Percentiles rank a stretch among this genome's conserved stretches.
These are phyloP conservation scores for Montifringilla adamsi DNA, from an alignment of 2,113 vertebrate genomes.

Conservation along the genomic window DNA sequence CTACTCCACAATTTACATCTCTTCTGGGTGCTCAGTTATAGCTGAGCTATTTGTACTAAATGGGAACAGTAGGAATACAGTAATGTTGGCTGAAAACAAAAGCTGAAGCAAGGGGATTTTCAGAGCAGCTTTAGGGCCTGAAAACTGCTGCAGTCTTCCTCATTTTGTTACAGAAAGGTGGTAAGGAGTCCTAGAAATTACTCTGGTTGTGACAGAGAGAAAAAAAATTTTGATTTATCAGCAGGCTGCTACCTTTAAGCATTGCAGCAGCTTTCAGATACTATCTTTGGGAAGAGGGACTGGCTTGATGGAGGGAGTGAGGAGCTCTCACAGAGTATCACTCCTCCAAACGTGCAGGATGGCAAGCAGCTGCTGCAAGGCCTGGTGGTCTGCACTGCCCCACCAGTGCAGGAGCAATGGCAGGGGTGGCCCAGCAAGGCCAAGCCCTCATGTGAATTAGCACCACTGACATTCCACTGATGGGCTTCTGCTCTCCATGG, in stretches of 20 bases:
- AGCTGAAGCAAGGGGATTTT: not conserved
- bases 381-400: fast-evolving
- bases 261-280: not conserved
- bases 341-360: not conserved
- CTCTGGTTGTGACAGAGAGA: not conserved
- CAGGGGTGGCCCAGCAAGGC: not conserved
- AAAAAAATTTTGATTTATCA: not conserved
- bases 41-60: not conserved
- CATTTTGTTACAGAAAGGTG: not conserved
- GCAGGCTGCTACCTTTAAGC: not conserved
- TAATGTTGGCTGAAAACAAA: not conserved
- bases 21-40: not conserved
- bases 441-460: not conserved
- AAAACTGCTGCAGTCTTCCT: not conserved
- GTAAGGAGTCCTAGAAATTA: not conserved
- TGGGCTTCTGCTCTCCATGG: not conserved
- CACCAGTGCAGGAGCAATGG: fast-evolving
- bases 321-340: not conserved
- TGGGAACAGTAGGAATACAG: not conserved
- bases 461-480: not conserved
- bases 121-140: not conserved
- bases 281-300: not conserved
- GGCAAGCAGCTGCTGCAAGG: not conserved
- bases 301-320: not conserved
- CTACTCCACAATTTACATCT: not conserved